Evolutionary conservation across 1,140 invertebrate genomes (phyloP).

Genomic region (Eueides isabella): DNA sequence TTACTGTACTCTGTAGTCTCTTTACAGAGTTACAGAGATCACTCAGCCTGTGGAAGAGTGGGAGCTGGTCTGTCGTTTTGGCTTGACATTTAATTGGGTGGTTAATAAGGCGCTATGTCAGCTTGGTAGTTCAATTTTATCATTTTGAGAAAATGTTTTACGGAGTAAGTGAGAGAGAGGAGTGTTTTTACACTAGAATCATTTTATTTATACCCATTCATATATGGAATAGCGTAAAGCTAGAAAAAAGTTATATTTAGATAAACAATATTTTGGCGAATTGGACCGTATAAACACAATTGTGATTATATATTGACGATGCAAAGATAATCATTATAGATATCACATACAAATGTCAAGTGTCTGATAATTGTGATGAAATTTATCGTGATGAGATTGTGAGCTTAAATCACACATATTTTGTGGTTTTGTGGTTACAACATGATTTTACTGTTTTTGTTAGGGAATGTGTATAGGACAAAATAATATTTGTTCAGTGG

Average conservation of each 20-base stretch:
- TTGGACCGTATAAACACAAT: neutral
- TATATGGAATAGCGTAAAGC: neutral
- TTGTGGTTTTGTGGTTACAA: neutral
- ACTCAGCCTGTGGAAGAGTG: too few relatives aligned
- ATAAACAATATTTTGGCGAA: neutral
- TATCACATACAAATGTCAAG: conserved; percentile 8
- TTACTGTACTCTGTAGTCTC: too few relatives aligned
- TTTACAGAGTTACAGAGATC: too few relatives aligned
- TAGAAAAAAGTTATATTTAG: neutral
- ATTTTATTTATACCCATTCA: too few relatives aligned
- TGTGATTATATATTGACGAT: neutral
- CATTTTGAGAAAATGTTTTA: too few relatives aligned
- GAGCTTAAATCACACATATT: neutral
- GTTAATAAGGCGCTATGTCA: too few relatives aligned
- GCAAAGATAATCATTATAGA: neutral
- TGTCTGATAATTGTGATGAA: conserved; percentile 12
- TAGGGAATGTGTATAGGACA: neutral
- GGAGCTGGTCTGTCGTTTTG: too few relatives aligned
- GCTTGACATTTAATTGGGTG: too few relatives aligned
- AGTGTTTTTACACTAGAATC: too few relatives aligned
- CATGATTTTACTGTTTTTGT: neutral
- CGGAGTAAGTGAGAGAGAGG: too few relatives aligned
- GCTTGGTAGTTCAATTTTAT: too few relatives aligned
- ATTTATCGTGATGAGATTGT: neutral
- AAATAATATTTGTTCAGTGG: neutral